Evolutionary conservation across 2,797 vertebrate species (phyloP).

Genomic region (Clamator glandarius): DNA sequence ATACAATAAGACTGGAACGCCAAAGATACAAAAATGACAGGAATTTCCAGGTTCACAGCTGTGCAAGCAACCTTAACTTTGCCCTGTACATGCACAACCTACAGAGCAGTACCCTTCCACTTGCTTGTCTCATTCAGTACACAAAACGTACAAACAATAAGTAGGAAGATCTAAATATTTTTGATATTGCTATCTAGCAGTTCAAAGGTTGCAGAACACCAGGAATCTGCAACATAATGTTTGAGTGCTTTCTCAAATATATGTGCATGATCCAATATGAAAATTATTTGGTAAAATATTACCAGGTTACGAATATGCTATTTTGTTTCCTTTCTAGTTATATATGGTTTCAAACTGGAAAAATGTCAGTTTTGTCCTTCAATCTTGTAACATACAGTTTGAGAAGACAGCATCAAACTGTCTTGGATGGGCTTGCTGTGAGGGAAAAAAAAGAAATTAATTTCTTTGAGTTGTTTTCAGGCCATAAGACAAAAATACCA

Average conservation of each 20-base stretch:
- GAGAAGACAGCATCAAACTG: not conserved
- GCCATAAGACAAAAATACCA: not conserved
- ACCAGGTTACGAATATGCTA: not conserved
- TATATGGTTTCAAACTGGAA: not conserved
- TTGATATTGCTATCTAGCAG: not conserved
- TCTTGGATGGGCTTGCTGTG: not conserved
- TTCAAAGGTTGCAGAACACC: not conserved
- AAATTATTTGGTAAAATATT: not conserved
- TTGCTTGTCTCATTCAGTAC: not conserved
- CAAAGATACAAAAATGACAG: not conserved
- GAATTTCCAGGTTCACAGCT: not conserved
- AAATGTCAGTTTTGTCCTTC: not conserved
- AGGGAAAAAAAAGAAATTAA: not conserved
- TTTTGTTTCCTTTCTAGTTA: not conserved
- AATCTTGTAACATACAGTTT: not conserved
- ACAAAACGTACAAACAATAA: not conserved
- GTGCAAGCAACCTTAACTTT: not conserved
- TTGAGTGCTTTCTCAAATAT: not conserved
- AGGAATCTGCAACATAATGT: not conserved
- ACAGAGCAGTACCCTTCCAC: not conserved
- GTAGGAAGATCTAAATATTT: not conserved
- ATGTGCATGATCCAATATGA: not conserved
- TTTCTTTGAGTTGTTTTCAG: not conserved
- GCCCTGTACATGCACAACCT: not conserved
- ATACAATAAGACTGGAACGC: not conserved